Conservation (phyloP, 2,888 invertebrate species). For the Gymnosoma rotundatum region DNA sequence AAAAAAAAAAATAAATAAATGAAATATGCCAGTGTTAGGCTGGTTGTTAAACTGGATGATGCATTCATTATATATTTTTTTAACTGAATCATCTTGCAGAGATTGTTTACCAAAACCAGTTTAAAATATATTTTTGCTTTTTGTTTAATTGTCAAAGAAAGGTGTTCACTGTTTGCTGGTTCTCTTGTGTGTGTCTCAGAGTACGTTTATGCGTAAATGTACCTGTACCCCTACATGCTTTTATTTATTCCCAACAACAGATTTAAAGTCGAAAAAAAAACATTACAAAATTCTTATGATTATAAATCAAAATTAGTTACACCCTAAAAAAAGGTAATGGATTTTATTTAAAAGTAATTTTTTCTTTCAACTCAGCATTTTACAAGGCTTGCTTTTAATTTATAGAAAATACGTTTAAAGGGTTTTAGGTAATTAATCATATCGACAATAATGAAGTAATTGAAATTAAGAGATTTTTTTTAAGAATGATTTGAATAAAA, state of each 20-base stretch:
- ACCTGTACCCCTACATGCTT: conserved; percentile 55
- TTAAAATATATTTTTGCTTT: conserved; percentile 30
- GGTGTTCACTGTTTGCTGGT: conserved; percentile 16
- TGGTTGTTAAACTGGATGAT: conserved; percentile 49
- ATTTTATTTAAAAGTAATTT: conserved; percentile 1
- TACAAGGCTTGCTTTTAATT: conserved; percentile 26
- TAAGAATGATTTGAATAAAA: conserved; percentile 11
- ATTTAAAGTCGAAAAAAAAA: background rate
- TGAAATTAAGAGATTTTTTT: conserved; percentile 33
- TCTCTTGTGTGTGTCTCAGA: background rate
- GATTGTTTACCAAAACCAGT: conserved; percentile 46
- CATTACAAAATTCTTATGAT: conserved; percentile 31
- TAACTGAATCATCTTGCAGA: conserved; percentile 66
- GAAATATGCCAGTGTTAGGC: conserved; percentile 16
- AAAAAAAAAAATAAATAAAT: background rate
- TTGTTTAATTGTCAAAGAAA: conserved; percentile 54
- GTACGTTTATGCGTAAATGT: conserved; percentile 13
- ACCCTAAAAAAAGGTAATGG: conserved; percentile 47
- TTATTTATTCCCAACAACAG: background rate
- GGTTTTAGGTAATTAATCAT: conserved; percentile 29
- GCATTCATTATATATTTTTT: conserved; percentile 43
- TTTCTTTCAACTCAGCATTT: background rate
- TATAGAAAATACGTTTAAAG: conserved; percentile 16
- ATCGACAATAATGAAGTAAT: conserved; percentile 1
- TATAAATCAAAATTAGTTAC: conserved; percentile 67